Conservation (phyloP, 2,797 vertebrate species). For the Diplodus sargus region DNA sequence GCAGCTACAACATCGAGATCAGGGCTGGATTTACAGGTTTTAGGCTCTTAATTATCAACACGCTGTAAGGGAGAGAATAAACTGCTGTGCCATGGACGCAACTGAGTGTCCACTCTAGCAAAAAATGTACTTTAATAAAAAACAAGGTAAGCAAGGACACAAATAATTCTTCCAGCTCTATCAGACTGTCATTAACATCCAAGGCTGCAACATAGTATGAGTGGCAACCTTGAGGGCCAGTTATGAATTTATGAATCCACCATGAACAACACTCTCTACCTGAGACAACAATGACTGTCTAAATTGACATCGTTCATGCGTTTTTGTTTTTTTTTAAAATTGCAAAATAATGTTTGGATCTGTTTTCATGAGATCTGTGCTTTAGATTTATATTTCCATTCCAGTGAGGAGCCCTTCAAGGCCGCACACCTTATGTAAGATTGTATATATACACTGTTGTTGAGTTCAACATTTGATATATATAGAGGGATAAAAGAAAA, state of each 20-base stretch:
- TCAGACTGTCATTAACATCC: slow-evolving; percentile 18
- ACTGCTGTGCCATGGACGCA: background rate
- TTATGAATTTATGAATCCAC: slow-evolving; percentile 26
- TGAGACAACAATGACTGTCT: slow-evolving; percentile 4
- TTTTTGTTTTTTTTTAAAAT: slow-evolving; percentile 2
- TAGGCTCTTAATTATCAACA: background rate
- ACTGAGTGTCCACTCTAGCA: background rate
- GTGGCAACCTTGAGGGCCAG: slow-evolving; percentile 24
- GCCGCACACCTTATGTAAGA: background rate
- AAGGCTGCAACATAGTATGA: slow-evolving; percentile 27
- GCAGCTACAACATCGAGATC: background rate
- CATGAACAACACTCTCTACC: background rate
- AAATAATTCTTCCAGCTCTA: background rate
- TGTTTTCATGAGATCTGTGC: background rate
- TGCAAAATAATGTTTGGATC: background rate
- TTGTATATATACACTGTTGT: background rate
- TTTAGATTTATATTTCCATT: background rate
- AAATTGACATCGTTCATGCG: slow-evolving; percentile 10
- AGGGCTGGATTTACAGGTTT: background rate
- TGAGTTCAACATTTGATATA: background rate
- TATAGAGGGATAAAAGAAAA: background rate
- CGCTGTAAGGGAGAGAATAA: background rate
- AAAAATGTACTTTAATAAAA: slow-evolving; percentile 5
- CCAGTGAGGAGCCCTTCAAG: background rate
- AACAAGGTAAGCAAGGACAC: slow-evolving; percentile 4